Evolutionary conservation across 1,140 invertebrate species (phyloP), one percentile per base, ranked within the genome.

Genomic region (Rhyacophila brunnea): DNA sequence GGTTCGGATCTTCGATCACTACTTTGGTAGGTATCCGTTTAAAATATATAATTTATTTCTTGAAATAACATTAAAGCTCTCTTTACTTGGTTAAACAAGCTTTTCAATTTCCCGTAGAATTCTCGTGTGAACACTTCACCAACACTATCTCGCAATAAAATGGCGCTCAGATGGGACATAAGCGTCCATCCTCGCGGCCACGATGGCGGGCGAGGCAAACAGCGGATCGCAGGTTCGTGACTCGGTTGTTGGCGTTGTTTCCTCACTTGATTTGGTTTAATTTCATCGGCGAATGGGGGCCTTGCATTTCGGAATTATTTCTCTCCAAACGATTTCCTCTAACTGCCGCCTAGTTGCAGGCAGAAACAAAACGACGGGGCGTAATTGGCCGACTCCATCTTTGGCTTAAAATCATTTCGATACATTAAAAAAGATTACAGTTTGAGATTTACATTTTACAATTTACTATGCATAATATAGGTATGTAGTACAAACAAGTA

Each of bases 341-440:
- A 18, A 43, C 13, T 15, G 40, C 13, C 14, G 40, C 40, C n/a
- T 18, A 14, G 9, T 43, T 43, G 40, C 3, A 13, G 13, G 40
- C 14, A 43, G 18, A 43, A 15, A 43, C 14, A 18, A 43, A 43
- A 43, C 9, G 18, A 18, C 14, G 7, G 13, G 9, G 13, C 13
- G 40, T 43, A 43, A 43, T 43, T 43, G 40, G 18, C 40, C 9
- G 40, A 43, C 40, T 7, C 40, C 40, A 43, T 43, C 40, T 43
- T 43, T 7, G 11, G 14, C 11, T 14, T n/a, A 38, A n/a, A n/a
- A n/a, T n/a, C n/a, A n/a, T n/a, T n/a, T n/a, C n/a, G n/a, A n/a
- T n/a, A n/a, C n/a, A n/a, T n/a, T n/a, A n/a, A n/a, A n/a, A n/a
- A n/a, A n/a, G n/a, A n/a, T n/a, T n/a, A n/a, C n/a, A n/a, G n/a